Evolutionary conservation across 2,113 vertebrate species (phyloP).

Genomic region (Odobenus rosmarus): DNA sequence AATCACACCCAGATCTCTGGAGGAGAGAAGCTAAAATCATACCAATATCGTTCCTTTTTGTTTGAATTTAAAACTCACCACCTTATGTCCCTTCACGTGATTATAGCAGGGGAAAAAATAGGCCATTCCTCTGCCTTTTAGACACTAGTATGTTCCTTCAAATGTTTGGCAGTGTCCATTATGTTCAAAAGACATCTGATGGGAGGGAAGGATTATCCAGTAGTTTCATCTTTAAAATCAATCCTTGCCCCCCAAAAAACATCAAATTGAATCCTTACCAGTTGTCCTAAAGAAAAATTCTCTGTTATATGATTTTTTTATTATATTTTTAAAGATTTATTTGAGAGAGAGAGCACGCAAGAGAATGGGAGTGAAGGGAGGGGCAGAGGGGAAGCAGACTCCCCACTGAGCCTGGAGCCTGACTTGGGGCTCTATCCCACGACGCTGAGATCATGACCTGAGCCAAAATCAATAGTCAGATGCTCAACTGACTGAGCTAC

Average conservation of each 20-base stretch:
- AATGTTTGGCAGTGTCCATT: background rate
- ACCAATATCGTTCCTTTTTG: background rate
- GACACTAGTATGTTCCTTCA: background rate
- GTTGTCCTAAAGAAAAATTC: background rate
- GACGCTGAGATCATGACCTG: background rate
- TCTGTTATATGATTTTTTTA: slow-evolving; percentile 18
- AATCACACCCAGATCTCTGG: slow-evolving; percentile 6
- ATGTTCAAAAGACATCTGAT: background rate
- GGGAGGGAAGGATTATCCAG: background rate
- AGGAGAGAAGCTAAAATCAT: background rate
- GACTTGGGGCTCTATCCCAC: background rate
- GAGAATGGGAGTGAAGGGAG: background rate
- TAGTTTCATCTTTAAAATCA: slow-evolving; percentile 1
- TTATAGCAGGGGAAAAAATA: background rate
- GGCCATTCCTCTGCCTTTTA: background rate
- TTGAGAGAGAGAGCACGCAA: no score
- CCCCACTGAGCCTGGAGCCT: background rate
- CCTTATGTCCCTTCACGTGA: background rate
- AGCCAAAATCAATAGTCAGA: background rate
- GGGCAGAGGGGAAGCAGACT: background rate
- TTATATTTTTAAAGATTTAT: background rate
- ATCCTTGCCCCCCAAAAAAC: background rate
- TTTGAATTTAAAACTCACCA: slow-evolving; percentile 36
- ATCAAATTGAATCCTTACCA: background rate
- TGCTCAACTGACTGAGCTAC: no score